These are phyloP conservation scores for Physocephala rufipes DNA, from an alignment of 2,888 invertebrate species.

Conservation along the genomic window DNA sequence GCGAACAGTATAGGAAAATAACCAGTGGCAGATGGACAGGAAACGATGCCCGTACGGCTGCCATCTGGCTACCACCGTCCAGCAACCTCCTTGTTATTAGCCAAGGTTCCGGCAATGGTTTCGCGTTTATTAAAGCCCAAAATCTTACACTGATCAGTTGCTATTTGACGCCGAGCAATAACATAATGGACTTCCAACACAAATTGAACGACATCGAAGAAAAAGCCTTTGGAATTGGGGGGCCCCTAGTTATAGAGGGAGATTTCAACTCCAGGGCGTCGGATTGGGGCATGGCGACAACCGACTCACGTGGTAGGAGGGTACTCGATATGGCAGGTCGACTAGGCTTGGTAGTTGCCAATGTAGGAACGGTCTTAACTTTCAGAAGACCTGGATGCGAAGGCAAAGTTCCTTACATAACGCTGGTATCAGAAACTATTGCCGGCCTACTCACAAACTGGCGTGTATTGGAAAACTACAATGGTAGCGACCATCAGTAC, in stretches of 20 bases:
- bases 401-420: conserved; percentile 38
- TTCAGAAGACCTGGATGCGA: conserved; percentile 35
- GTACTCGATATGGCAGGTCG: too few relatives aligned
- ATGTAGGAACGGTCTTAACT: too few relatives aligned
- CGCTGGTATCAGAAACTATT: conserved; percentile 25
- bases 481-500: conserved; percentile 33
- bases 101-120: too few relatives aligned
- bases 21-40: too few relatives aligned
- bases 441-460: conserved; percentile 26
- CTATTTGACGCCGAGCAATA: not conserved
- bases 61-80: conserved; percentile 5
- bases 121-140: too few relatives aligned
- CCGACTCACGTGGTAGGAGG: too few relatives aligned
- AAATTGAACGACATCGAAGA: not conserved
- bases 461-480: conserved; percentile 37
- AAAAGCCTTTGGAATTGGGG: not conserved
- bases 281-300: too few relatives aligned
- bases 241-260: conserved; percentile 11
- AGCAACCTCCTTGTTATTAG: not conserved
- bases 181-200: not conserved
- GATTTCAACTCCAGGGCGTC: too few relatives aligned
- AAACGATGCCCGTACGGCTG: conserved; percentile 9
- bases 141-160: not conserved
- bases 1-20: conserved; percentile 10
- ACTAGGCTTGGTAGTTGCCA: too few relatives aligned